A percentile compares a stretch with the other conserved stretches of the same genome.
phyloP scores from a whole-genome alignment of 2,797 vertebrate species.

The Dendrocincla tyrannina region DNA sequence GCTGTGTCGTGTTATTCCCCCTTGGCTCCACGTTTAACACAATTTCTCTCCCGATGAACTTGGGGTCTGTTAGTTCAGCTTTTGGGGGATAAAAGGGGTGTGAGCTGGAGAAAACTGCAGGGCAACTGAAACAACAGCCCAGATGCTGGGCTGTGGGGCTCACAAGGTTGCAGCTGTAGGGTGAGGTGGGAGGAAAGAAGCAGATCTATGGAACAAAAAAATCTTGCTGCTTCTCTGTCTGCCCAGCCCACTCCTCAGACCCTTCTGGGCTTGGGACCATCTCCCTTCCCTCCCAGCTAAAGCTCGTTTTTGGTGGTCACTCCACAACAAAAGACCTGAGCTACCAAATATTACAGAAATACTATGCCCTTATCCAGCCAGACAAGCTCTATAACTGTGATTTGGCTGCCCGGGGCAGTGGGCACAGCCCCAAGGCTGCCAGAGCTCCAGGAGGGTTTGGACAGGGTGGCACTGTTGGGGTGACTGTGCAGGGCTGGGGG shows the following conservation, averaged over 20 bases:
- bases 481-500: background rate
- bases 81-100: rapidly evolving
- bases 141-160: background rate
- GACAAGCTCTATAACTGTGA: background rate
- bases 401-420: background rate
- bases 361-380: background rate
- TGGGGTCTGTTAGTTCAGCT: background rate
- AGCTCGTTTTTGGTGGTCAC: background rate
- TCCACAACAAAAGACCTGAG: background rate
- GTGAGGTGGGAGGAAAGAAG: background rate
- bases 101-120: background rate
- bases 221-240: background rate
- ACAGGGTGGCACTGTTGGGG: background rate
- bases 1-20: background rate
- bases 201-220: rapidly evolving
- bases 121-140: background rate
- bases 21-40: background rate
- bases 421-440: background rate
- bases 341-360: background rate
- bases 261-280: background rate
- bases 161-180: background rate
- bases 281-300: background rate
- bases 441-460: background rate
- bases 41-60: background rate
- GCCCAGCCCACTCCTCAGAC: background rate